Conservation (phyloP, 2,797 vertebrate species). For the Chaetophractus vellerosus region DNA sequence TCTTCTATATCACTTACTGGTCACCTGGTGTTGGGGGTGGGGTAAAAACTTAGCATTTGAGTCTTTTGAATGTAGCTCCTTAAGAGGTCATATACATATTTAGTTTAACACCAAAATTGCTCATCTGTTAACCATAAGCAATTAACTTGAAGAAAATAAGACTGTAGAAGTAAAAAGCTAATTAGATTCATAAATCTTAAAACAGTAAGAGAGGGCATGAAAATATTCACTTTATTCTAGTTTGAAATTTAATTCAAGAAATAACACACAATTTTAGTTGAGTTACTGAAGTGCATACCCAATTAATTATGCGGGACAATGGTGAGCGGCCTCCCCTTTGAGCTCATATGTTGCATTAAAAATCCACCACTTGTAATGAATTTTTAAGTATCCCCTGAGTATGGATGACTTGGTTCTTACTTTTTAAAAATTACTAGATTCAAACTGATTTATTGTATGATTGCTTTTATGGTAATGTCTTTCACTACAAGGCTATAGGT, state of each 20-base stretch:
- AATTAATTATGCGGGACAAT: not conserved
- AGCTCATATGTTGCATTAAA: not conserved
- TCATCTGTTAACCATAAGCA: not conserved
- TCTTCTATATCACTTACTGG: not conserved
- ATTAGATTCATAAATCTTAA: not conserved
- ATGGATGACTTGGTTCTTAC: not conserved
- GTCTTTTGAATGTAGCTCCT: not conserved
- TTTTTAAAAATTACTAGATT: constrained; percentile 21
- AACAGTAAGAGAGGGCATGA: not conserved
- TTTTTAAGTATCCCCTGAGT: constrained; percentile 3
- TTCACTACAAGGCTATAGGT: not conserved
- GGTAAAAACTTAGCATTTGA: constrained; percentile 19
- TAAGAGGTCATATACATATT: not conserved
- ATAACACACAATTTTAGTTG: constrained; percentile 11
- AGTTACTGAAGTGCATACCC: not conserved
- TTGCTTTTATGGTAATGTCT: not conserved
- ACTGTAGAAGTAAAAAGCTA: constrained; percentile 5
- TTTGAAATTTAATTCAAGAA: constrained; percentile 39
- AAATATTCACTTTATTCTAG: constrained; percentile 32
- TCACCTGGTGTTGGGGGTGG: not conserved
- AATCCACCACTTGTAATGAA: not conserved
- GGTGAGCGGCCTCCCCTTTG: not conserved
- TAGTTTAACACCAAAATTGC: not conserved
- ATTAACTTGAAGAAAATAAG: constrained; percentile 7
- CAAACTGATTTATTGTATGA: not conserved